A percentile compares a stretch with the other conserved stretches of the same genome.
Conservation (phyloP, 2,113 vertebrate genomes). For the Neoarius graeffei region DNA sequence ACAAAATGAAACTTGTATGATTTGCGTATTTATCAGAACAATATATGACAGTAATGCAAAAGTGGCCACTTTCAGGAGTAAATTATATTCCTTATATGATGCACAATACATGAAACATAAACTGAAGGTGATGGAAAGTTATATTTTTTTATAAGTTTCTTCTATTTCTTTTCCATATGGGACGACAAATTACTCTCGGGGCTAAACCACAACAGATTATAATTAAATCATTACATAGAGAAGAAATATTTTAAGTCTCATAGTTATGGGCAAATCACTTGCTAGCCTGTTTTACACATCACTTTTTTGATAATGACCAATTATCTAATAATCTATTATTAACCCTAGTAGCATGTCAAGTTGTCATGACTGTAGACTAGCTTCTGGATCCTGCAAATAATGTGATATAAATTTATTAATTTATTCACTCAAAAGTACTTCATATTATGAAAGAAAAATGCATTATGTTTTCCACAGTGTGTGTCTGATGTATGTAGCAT, state of each 20-base stretch:
- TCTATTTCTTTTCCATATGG: too few species aligned
- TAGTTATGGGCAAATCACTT: too few species aligned
- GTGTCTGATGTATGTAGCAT: not conserved
- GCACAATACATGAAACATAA: too few species aligned
- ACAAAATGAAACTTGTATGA: too few species aligned
- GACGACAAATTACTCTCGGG: not conserved
- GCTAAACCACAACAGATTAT: not conserved
- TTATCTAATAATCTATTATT: too few species aligned
- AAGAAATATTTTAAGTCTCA: not conserved
- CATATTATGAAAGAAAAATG: not conserved
- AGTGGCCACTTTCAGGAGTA: too few species aligned
- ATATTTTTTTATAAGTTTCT: too few species aligned
- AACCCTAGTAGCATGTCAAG: not conserved
- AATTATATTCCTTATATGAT: too few species aligned
- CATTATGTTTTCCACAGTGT: not conserved
- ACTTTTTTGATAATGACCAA: not conserved
- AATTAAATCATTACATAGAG: not conserved
- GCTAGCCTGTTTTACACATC: not conserved
- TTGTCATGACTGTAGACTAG: not conserved
- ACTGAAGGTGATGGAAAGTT: too few species aligned
- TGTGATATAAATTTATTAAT: not conserved
- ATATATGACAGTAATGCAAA: too few species aligned
- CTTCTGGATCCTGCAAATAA: not conserved
- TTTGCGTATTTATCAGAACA: too few species aligned
- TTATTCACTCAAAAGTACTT: not conserved